These are phyloP conservation scores for Tetraneura akinire DNA, from an alignment of 1,140 invertebrate genomes.

Conservation along the genomic window DNA sequence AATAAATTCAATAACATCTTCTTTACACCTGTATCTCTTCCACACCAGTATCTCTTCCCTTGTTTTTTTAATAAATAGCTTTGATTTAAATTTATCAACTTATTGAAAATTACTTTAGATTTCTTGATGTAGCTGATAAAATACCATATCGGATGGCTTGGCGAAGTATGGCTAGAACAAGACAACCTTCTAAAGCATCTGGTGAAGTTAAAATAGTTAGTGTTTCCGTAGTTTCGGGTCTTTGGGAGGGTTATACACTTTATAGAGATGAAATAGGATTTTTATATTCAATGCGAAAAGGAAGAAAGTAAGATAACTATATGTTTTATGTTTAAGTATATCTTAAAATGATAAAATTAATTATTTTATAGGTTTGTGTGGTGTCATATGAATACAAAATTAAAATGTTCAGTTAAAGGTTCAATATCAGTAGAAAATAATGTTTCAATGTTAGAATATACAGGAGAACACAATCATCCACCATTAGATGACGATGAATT, in stretches of 20 bases:
- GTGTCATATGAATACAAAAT: constrained; percentile 47
- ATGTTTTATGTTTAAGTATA: neutral
- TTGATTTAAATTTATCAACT: too few relatives aligned
- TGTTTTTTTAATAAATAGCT: too few relatives aligned
- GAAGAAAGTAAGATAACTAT: constrained; percentile 33
- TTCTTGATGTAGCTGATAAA: constrained; percentile 36
- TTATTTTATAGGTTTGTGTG: constrained; percentile 24
- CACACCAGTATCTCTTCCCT: too few relatives aligned
- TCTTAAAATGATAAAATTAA: neutral
- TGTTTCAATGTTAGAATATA: constrained; percentile 16
- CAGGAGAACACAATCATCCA: constrained; percentile 41
- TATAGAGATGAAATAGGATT: constrained; percentile 45
- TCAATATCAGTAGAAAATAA: constrained; percentile 20
- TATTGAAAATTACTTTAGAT: too few relatives aligned
- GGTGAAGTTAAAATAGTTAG: constrained; percentile 29
- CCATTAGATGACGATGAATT: constrained; percentile 37
- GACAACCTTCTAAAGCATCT: constrained; percentile 41
- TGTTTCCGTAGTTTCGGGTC: constrained; percentile 14
- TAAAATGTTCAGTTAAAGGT: constrained; percentile 43
- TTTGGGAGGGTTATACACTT: constrained; percentile 35
- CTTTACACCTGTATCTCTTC: too few relatives aligned
- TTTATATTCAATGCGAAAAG: constrained; percentile 44
- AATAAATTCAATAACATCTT: too few relatives aligned
- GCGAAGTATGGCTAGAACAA: constrained; percentile 43
- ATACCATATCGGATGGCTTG: constrained; percentile 47